Evolutionary conservation across 2,113 vertebrate species (phyloP), one percentile per base, ranked within the genome.

Genomic region (Nymphicus hollandicus): DNA sequence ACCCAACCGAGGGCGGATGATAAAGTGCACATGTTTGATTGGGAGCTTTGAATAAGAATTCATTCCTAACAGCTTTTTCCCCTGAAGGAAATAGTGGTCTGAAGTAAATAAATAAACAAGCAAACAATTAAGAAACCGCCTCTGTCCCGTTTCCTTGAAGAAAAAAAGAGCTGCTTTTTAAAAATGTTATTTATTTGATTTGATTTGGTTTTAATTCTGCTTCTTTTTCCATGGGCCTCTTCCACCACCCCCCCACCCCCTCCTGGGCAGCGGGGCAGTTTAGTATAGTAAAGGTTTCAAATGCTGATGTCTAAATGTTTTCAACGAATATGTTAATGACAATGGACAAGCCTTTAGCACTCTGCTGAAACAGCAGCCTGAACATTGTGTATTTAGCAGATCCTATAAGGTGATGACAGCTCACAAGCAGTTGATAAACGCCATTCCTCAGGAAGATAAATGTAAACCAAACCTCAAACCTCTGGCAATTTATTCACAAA

Each of bases 401-500:
- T 86, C 81, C 93, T 70, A 0, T 4, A 35, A 95, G 91, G 90
- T 61, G 95, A 39, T 94, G 94, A 95, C 88, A 95, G 91, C 91
- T 95, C 86, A n/a, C 85, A 29, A 81, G 86, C 90, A 86, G 90
- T n/a, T 96, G 92, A 95, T 88, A 96, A 97, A 96, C 60, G 60
- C 93, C 82, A 33, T 94, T 94, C 88, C 88, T 93, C 50, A 1
- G 88, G n/a, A 94, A 91, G 89, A 96, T 64, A 93, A 95, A 94
- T 83, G 84, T 73, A 95, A 95, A 91, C 35, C 89, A 94, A 97
- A 76, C 93, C 91, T 91, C 84, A 81, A 87, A 91, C 77, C 91
- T 71, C 93, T 47, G 81, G 81, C 76, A 78, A 81, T 93, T 90
- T 93, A 90, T 78, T 60, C 94, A 52, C 55, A 50, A 74, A 90